Conservation (phyloP, 2,888 invertebrate genomes). For the Julus scanicus region DNA sequence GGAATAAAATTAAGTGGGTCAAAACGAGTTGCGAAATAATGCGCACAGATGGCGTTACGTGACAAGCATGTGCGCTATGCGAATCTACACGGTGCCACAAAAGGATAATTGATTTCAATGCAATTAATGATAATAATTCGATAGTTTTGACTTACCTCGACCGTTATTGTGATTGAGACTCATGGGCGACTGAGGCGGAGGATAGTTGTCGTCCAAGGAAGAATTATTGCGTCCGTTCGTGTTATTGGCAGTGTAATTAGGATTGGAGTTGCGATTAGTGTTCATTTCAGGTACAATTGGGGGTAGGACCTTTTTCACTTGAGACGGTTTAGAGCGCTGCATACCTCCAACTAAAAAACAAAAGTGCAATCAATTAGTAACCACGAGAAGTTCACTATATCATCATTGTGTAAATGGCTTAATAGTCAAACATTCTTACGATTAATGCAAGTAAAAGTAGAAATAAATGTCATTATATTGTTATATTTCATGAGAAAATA, state of each 20-base stretch:
- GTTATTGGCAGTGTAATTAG: conserved; percentile 53
- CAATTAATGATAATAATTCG: too few relatives aligned
- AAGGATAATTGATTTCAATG: background rate
- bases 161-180: conserved; percentile 40
- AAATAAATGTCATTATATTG: too few relatives aligned
- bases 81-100: background rate
- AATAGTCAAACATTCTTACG: too few relatives aligned
- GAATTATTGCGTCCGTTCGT: conserved; percentile 46
- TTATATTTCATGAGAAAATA: too few relatives aligned
- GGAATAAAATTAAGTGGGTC: too few relatives aligned
- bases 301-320: conserved; percentile 91
- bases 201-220: conserved; percentile 45
- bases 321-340: conserved; percentile 75
- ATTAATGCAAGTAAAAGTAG: too few relatives aligned
- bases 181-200: conserved; percentile 39
- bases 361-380: background rate
- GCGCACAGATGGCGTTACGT: background rate
- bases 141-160: background rate
- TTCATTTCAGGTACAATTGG: conserved; percentile 78
- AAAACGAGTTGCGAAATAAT: background rate
- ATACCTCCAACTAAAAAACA: conserved; percentile 83
- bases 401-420: too few relatives aligned
- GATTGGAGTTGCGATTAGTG: conserved; percentile 60
- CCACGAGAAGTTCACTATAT: too few relatives aligned
- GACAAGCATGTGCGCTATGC: background rate